phyloP scores from a whole-genome alignment of 2,888 invertebrate species.

The Conomelus anceps region DNA sequence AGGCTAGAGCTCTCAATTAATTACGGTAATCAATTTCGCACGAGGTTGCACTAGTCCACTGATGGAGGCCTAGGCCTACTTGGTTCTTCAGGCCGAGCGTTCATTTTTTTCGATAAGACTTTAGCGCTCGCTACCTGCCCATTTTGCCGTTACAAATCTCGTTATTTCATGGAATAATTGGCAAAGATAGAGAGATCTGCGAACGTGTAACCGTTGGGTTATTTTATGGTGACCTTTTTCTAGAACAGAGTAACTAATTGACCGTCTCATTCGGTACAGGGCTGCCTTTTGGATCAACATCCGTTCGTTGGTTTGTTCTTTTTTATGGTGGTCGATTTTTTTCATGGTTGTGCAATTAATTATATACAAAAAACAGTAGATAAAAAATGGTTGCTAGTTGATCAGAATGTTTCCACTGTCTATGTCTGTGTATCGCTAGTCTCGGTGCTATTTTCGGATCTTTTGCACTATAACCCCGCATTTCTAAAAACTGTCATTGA shows the following conservation, averaged over 20 bases:
- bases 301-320: neutral
- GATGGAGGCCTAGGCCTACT: neutral
- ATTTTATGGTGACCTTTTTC: neutral
- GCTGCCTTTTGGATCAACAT: neutral
- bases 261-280: neutral
- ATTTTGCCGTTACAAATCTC: neutral
- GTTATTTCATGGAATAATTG: neutral
- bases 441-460: no score
- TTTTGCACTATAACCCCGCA: no score
- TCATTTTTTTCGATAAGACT: no score
- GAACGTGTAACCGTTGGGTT: neutral
- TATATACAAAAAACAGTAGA: neutral
- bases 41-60: neutral
- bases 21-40: neutral
- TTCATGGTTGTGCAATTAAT: neutral
- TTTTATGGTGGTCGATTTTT: neutral
- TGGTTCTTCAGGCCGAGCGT: neutral
- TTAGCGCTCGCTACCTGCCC: neutral
- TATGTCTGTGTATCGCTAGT: no score
- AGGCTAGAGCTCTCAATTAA: neutral
- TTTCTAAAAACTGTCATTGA: no score
- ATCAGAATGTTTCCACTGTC: no score
- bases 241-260: neutral
- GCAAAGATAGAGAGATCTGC: neutral
- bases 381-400: neutral